Evolutionary conservation across 2,113 vertebrate genomes (phyloP), one percentile per base, ranked within the genome.

Genomic region (Parotia lawesii): DNA sequence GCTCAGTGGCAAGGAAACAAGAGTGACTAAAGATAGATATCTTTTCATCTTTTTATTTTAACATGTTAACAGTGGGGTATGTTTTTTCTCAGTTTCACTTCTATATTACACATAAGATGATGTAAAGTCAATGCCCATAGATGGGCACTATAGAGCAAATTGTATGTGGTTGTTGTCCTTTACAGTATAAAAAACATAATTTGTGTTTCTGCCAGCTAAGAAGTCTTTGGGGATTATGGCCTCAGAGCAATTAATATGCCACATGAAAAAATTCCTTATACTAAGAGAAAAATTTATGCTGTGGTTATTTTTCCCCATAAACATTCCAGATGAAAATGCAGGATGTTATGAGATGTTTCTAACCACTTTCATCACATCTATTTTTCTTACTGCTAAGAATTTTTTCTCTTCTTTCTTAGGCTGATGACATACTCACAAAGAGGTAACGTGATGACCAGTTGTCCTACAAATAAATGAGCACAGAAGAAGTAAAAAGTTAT

Each of bases 111-210:
- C 5, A 3, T 35, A 48, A 75, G 69, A n/a, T 16, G 3, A 33
- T 56, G 35, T 3, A 8, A 90, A 65, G 38, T 71, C 42, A 53
- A 0, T 85, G 54, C 21, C 24, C 0, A 0, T 45, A 24, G 29
- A 21, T 33, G 20, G 69, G 14, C 16, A 6, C 24, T 71, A 1
- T 10, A 35, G 33, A 4, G 8, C 25, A 50, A 9, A 50, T 57
- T 6, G 0, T 24, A 15, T 28, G 44, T 42, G 4, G 24, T 45
- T 0, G 0, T 48, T 66, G 28, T 35, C 40, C 7, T 93, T 79
- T 40, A 50, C 24, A 38, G 1, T 47, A 29, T 60, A 25, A 77
- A 65, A 81, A 42, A 6, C 9, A 2, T 20, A 15, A 33, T 5
- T 10, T 48, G 10, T 51, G 35, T 70, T 79, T 66, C 58, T 94